Evolutionary conservation across 1,140 invertebrate genomes (phyloP), one percentile per base, ranked within the genome.

Genomic region (Trichonephila clavata): DNA sequence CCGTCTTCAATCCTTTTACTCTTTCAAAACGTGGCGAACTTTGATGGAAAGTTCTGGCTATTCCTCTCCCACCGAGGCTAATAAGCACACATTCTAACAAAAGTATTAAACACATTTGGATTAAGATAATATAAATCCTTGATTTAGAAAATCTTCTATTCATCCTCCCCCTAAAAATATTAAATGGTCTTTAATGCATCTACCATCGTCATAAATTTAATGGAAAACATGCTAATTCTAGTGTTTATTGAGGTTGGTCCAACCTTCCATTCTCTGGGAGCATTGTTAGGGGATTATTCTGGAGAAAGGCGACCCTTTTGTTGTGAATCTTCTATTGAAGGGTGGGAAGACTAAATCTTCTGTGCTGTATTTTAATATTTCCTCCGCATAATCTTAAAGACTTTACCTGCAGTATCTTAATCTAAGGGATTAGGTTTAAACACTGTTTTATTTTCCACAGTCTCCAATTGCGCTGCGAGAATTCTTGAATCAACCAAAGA

Each of bases 161-260:
- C n/a, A 71, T n/a, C 10, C 24, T n/a, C 8, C 68, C 24, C 18
- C 68, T 24, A 71, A 71, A 71, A 71, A 71, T 71, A 71, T 71
- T 27, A 71, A 71, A 71, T 71, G 68, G 68, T 71, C 68, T 27
- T 71, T 71, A 71, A 24, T 16, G 68, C 68, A 71, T 32, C 24
- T 16, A 16, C 60, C 86, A 14, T 21, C 63, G 39, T n/a, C 86
- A 32, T 65, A 71, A 20, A 68, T 32, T 88, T 88, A 88, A 88
- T 88, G 86, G 86, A 88, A 88, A 88, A 88, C 86, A 88, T 88
- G 86, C 24, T 88, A 88, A 90, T 80, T 59, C 88, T 57, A 60
- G 24, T 88, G 60, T 65, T 87, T 90, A 77, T 90, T 21, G 16
- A 27, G 88, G 57, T 57, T 84, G 43, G 50, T 59, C 88, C 88